Percentiles rank a stretch among this genome's conserved stretches.
These are phyloP conservation scores for Alces alces DNA, from an alignment of 2,113 vertebrate genomes.

Conservation along the genomic window DNA sequence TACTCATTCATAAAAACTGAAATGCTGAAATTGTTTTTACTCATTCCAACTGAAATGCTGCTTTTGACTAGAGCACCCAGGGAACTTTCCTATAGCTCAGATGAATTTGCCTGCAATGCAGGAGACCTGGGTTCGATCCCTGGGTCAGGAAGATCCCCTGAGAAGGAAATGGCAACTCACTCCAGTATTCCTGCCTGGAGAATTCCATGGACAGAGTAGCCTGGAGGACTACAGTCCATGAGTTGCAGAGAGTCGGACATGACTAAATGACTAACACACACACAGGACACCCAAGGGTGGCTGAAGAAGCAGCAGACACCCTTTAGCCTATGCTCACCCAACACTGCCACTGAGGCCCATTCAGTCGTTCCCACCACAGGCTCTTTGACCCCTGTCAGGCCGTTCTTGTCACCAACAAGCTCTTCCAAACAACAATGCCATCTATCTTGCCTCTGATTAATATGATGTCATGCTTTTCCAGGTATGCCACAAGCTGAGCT, in stretches of 20 bases:
- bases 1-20: not conserved
- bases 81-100: not conserved
- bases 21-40: not conserved
- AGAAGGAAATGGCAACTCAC: not conserved
- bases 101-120: not conserved
- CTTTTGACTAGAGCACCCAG: not conserved
- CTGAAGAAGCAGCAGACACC: not conserved
- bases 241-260: accelerated
- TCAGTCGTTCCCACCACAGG: accelerated
- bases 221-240: not conserved
- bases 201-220: not conserved
- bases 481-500: not conserved
- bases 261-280: not conserved
- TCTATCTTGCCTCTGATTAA: not conserved
- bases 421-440: not conserved
- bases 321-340: not conserved
- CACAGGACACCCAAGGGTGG: not conserved
- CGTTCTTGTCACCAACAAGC: not conserved
- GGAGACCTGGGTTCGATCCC: not conserved
- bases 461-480: not conserved
- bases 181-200: not conserved
- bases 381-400: not conserved
- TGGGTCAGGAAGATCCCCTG: not conserved
- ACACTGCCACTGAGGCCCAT: not conserved
- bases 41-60: not conserved